These are phyloP conservation scores for Apostichopus parvimensis DNA, from an alignment of 35 echinoderm and acorn worm species.

Conservation along the genomic window DNA sequence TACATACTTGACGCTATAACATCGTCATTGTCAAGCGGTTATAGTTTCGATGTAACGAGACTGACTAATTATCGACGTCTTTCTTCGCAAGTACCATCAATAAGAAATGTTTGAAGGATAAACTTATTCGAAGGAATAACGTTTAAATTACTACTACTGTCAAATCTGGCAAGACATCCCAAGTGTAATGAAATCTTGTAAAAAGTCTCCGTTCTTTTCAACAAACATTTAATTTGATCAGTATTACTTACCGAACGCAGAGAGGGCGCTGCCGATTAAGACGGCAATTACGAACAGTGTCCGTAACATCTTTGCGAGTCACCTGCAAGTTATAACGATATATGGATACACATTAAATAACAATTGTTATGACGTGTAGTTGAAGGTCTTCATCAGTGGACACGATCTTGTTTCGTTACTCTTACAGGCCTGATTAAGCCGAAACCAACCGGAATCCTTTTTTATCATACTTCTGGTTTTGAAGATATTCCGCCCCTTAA, in stretches of 20 bases:
- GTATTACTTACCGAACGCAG: not conserved
- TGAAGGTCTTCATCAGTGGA: no score
- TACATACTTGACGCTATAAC: no score
- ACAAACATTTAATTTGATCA: not conserved
- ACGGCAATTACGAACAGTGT: not conserved
- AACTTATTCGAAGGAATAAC: no score
- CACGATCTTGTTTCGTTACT: no score
- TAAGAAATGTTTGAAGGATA: not conserved
- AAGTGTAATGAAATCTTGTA: not conserved
- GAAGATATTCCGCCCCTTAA: no score
- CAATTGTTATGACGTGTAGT: not conserved
- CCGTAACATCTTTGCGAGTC: not conserved
- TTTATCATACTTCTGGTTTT: no score
- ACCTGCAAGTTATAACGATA: not conserved
- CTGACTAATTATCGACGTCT: no score
- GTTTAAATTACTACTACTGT: not conserved
- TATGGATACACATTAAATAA: not conserved
- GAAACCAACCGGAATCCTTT: no score
- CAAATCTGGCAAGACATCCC: not conserved
- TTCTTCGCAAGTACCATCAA: not conserved
- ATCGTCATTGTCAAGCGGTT: no score
- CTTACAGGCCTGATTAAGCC: no score
- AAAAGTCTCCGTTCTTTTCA: not conserved
- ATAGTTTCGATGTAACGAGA: no score
- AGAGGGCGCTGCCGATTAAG: not conserved